Conservation (phyloP, 1,140 invertebrate genomes). For the Ceratina australensis region DNA sequence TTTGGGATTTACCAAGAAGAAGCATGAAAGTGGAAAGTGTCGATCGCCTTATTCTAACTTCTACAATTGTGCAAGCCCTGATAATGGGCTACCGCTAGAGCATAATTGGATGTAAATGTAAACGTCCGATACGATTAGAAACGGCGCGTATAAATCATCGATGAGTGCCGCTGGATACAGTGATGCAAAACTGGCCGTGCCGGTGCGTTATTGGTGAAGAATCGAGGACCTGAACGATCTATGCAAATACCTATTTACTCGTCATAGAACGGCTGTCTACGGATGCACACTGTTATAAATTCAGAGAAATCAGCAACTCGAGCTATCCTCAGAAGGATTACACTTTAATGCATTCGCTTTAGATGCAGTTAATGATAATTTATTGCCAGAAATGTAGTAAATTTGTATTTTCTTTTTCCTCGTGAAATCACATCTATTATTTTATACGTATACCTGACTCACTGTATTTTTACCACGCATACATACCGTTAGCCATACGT, state of each 20-base stretch:
- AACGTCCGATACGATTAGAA: slow-evolving; percentile 8
- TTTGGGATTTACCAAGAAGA: too few species aligned
- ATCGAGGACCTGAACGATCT: slow-evolving; percentile 3
- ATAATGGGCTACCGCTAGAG: background rate
- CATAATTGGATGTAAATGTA: slow-evolving; percentile 35
- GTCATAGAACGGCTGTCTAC: background rate
- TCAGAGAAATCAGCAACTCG: background rate
- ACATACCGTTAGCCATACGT: too few species aligned
- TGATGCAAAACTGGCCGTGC: background rate
- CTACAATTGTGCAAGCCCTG: too few species aligned
- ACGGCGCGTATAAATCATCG: slow-evolving; percentile 35
- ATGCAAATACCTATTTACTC: background rate
- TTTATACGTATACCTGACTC: too few species aligned
- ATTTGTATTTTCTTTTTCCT: too few species aligned
- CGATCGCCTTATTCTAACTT: too few species aligned
- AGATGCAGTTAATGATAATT: background rate
- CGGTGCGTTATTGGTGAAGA: slow-evolving; percentile 7
- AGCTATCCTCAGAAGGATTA: background rate
- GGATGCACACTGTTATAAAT: slow-evolving; percentile 3
- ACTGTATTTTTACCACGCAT: too few species aligned
- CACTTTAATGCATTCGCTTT: background rate
- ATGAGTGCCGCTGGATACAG: background rate
- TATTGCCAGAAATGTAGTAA: background rate
- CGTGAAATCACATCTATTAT: too few species aligned
- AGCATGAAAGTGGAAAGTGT: too few species aligned